A percentile compares a stretch with the other conserved stretches of the same genome.
Evolutionary conservation across 2,113 vertebrate species (phyloP).

Genomic region (Gopherus evgoodei): DNA sequence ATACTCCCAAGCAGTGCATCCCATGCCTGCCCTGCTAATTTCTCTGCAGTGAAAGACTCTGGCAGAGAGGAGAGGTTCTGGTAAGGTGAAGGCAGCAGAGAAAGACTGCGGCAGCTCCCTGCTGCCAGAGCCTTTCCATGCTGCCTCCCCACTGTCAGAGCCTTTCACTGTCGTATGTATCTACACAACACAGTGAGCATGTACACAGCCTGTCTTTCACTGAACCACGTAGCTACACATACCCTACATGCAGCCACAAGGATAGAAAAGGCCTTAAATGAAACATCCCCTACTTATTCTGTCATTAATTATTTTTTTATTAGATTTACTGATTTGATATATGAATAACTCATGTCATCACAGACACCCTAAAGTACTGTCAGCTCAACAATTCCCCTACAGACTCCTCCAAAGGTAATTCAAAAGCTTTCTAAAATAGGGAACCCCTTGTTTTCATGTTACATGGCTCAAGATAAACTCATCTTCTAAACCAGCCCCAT

Average conservation of each 20-base stretch:
- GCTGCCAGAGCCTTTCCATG: not conserved
- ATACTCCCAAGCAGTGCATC: not conserved
- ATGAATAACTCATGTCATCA: not conserved
- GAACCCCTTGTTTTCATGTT: not conserved
- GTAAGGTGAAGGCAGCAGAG: not conserved
- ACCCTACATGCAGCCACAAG: not conserved
- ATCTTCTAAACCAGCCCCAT: not conserved
- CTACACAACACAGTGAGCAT: not conserved
- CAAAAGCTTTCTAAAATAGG: not conserved
- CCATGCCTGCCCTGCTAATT: not conserved
- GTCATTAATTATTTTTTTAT: not conserved
- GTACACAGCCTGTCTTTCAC: not conserved
- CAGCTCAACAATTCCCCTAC: fast-evolving
- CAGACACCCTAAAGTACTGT: not conserved
- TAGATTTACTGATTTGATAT: not conserved
- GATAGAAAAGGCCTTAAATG: not conserved
- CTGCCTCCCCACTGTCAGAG: not conserved
- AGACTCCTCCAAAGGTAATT: not conserved
- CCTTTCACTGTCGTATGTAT: not conserved
- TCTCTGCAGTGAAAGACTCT: not conserved
- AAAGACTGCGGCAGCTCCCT: not conserved
- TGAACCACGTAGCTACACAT: not conserved
- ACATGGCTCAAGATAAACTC: not conserved
- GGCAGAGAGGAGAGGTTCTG: not conserved
- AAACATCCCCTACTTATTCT: not conserved